Conservation (phyloP, 2,888 invertebrate genomes). For the Proisotoma minuta region DNA sequence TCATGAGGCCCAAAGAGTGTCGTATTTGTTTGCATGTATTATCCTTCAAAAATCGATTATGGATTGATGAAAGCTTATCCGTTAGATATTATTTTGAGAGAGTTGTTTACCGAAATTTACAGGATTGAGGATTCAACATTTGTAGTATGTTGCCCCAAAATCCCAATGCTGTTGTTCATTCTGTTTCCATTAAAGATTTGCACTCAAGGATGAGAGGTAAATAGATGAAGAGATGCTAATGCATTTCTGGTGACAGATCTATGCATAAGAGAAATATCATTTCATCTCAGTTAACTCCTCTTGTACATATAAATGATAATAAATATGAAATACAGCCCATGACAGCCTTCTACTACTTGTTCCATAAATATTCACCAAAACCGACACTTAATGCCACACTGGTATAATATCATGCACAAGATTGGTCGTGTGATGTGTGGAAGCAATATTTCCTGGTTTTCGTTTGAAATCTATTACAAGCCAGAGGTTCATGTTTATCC, state of each 20-base stretch:
- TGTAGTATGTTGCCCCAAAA: too few species aligned
- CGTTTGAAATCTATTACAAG: conserved; percentile 7
- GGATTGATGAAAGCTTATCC: conserved; percentile 1
- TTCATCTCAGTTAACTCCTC: conserved; percentile 2
- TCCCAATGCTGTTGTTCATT: too few species aligned
- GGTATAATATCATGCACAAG: neutral
- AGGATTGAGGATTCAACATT: too few species aligned
- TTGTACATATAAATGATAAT: conserved; percentile 6
- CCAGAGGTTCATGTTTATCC: neutral
- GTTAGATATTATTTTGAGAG: too few species aligned
- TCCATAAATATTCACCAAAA: conserved; percentile 10
- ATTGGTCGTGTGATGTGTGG: neutral
- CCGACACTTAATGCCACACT: neutral
- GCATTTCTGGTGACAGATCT: conserved; percentile 3
- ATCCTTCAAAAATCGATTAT: conserved; percentile 17
- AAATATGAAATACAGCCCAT: conserved; percentile 3
- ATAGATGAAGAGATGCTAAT: neutral
- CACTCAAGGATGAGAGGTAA: neutral
- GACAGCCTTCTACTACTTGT: conserved; percentile 8
- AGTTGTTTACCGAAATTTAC: too few species aligned
- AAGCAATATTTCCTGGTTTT: conserved; percentile 7
- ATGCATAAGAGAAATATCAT: conserved; percentile 6
- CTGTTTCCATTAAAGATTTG: conserved; percentile 4
- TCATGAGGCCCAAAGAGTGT: conserved; percentile 12
- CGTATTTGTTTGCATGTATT: conserved; percentile 11